phyloP scores from a whole-genome alignment of 1,140 invertebrate genomes.

The Drosophila parabipectinata region DNA sequence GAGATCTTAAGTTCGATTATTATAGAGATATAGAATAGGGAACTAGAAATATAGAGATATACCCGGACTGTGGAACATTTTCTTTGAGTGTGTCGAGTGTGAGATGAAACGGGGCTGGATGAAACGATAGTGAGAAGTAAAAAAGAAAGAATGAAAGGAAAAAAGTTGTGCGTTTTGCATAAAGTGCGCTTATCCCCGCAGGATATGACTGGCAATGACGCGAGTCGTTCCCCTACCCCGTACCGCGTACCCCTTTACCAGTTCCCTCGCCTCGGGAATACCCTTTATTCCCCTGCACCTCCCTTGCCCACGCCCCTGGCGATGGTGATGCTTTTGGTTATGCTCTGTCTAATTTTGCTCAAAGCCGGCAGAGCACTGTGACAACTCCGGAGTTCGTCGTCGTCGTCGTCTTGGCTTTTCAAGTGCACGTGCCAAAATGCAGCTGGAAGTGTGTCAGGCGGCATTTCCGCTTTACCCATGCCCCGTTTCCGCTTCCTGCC shows the following conservation, averaged over 20 bases:
- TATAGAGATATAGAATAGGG: too few species aligned
- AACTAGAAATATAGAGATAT: too few species aligned
- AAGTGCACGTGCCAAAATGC: conserved; percentile 78
- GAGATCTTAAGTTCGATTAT: too few species aligned
- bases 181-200: conserved; percentile 79
- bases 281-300: too few species aligned
- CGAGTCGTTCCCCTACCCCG: conserved; percentile 36
- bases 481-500: conserved; percentile 2
- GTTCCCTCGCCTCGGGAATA: not conserved
- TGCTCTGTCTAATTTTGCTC: conserved; percentile 73
- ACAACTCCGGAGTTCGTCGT: conserved; percentile 38
- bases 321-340: conserved; percentile 39
- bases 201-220: conserved; percentile 79
- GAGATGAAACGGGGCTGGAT: not conserved
- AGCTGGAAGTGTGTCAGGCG: conserved; percentile 73
- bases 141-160: conserved; percentile 45
- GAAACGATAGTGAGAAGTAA: conserved; percentile 19
- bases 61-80: not conserved
- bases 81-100: not conserved
- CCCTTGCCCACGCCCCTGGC: not conserved
- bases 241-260: not conserved
- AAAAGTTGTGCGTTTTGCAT: conserved; percentile 79
- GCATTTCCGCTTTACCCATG: conserved; percentile 43
- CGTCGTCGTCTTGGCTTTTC: conserved; percentile 50
- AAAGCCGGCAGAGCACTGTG: conserved; percentile 50